Base-by-base conservation (phyloP, 2,888 invertebrate genomes). In the Sinhomidia bicolor region DNA sequence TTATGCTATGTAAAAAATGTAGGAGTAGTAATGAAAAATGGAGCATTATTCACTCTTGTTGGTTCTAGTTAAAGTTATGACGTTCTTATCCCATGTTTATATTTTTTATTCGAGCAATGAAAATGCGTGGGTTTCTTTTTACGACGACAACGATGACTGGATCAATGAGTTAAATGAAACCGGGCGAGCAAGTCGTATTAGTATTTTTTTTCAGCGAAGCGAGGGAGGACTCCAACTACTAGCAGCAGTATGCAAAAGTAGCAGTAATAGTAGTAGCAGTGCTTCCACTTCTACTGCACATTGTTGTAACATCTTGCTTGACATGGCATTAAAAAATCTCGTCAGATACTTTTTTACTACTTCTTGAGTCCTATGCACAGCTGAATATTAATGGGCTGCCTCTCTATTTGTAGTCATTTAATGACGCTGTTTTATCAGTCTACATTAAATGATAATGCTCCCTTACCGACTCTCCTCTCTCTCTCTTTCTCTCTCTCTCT, bases 281-380 rank as follows among this genome's bases (percentile, higher is more conserved):
- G n/a, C n/a, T n/a, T n/a, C n/a, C n/a, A n/a, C n/a, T n/a, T n/a
- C 36, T 36, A 7, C 36, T 36, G 36, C 29, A 65, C 17, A 6
- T 20, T 57, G 51, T 29, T 10, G 23, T 68, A 44, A 44, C 26
- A 44, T 74, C 71, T 74, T 74, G 71, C 1, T 12, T 74, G 23
- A 74, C 71, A 74, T 78, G 78, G n/a, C 54, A 78, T 78, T 51
- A 78, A 78, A 78, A 36, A 78, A 78, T 78, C 78, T 54, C 78
- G 29, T 32, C 54, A 78, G 54, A 74, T 54, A 51, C n/a, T 51
- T 51, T 51, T 51, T 54, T 36, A 12, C 79, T 54, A 60, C 57
- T 54, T 41, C 57, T 41, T 57, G 41, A 79, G 26, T 57, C 32
- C 54, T 29, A 54, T 32, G 78, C 78, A 17, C 54, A 57, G 23